Conservation (phyloP, 2,797 vertebrate genomes). For the Lacerta agilis region DNA sequence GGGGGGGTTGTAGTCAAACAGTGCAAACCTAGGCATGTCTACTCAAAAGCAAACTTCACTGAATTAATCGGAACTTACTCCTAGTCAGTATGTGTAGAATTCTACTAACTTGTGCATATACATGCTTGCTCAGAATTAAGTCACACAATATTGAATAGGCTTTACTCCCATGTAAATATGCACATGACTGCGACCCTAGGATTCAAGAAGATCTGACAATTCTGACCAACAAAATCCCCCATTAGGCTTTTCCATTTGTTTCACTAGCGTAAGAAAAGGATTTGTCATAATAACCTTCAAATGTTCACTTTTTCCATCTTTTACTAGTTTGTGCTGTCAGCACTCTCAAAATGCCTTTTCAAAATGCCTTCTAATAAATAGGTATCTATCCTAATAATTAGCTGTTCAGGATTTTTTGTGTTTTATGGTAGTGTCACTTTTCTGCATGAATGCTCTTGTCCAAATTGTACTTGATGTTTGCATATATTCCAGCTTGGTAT, state of each 20-base stretch:
- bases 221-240: neutral
- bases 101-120: neutral
- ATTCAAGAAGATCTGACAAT: neutral
- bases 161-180: neutral
- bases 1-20: too few species aligned
- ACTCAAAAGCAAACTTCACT: neutral
- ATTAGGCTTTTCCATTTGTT: neutral
- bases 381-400: slow-evolving; percentile 28
- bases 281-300: slow-evolving; percentile 55
- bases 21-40: too few species aligned
- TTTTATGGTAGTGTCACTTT: slow-evolving; percentile 42
- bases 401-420: neutral
- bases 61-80: neutral
- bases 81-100: neutral
- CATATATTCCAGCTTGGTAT: slow-evolving; percentile 24
- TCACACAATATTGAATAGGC: neutral
- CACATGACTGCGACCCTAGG: neutral
- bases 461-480: slow-evolving; percentile 30
- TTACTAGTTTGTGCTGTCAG: slow-evolving; percentile 39
- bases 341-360: slow-evolving; percentile 11
- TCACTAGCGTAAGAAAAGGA: neutral
- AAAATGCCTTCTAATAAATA: slow-evolving; percentile 41
- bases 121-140: neutral
- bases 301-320: slow-evolving; percentile 43
- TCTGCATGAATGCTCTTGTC: slow-evolving; percentile 3